Evolutionary conservation across 2,888 invertebrate genomes (phyloP).

Genomic region (Kuschelorhynchus macadamiae): DNA sequence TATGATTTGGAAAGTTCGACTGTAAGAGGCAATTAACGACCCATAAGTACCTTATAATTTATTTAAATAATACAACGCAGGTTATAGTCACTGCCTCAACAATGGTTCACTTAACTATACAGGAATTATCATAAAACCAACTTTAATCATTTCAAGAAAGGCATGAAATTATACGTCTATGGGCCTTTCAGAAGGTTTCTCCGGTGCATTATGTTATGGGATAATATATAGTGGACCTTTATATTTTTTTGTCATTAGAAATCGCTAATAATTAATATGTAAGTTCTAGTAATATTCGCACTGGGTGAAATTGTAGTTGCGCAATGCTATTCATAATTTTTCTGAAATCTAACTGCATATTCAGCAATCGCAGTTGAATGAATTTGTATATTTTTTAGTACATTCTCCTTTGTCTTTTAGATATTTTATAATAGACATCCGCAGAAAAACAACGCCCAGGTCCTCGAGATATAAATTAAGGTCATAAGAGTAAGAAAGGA

Average conservation of each 20-base stretch:
- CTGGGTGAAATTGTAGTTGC: no score
- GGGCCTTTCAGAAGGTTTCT: conserved; percentile 12
- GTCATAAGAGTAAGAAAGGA: conserved; percentile 8
- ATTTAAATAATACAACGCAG: conserved; percentile 25
- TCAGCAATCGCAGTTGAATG: no score
- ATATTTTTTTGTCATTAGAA: conserved; percentile 31
- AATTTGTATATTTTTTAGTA: no score
- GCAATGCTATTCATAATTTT: no score
- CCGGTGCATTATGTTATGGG: not conserved
- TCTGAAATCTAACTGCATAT: no score
- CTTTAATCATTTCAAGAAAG: conserved; percentile 15
- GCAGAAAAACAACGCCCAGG: not conserved
- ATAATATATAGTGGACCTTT: not conserved
- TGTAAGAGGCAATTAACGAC: conserved; percentile 26
- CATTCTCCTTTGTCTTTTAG: no score
- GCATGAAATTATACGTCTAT: conserved; percentile 14
- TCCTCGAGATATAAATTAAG: conserved; percentile 4
- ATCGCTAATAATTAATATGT: conserved; percentile 31
- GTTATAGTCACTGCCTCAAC: conserved; percentile 13
- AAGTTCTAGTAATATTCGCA: not conserved
- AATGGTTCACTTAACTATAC: conserved; percentile 32
- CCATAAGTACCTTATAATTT: conserved; percentile 31
- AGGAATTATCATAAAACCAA: conserved; percentile 17
- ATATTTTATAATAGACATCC: no score
- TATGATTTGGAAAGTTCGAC: no score